Evolutionary conservation across 1,140 invertebrate genomes (phyloP), one percentile per base, ranked within the genome.

Genomic region (Plodia interpunctella): DNA sequence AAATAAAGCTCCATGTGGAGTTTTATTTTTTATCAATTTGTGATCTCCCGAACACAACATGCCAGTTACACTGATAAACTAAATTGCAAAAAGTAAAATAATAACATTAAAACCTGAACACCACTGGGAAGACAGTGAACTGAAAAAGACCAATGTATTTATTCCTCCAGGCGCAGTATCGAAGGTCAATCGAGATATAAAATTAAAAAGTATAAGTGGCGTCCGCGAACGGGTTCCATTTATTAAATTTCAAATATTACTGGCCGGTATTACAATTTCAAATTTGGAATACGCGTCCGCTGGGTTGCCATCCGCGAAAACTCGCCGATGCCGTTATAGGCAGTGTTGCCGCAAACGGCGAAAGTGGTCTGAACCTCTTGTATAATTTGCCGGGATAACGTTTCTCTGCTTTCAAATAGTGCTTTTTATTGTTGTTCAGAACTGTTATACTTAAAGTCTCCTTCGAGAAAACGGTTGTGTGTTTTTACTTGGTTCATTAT

Each of bases 241-340:
- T 83, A 84, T 87, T 85, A 83, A 86, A 87, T 88, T 87, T 88
- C 82, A 87, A 85, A 88, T 88, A 88, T 85, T 80, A 80, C 78
- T 70, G 74, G 74, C 65, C 57, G 63, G 54, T 73, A 88, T 88
- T 88, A 87, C 73, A 84, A 88, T 88, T 88, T 86, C 71, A 88
- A 86, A 88, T 88, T 79, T 70, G 64, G 66, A 66, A 65, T 65
- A 67, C 68, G 70, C 59, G 59, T 44, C 44, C 5, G 51, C 51
- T 53, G 51, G 21, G 51, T 53, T 53, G 51, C 51, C 21, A 53
- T 53, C 51, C 20, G 51, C 51, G 51, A 53, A 51, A 53, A 53
- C 51, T 53, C 19, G 51, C 51, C 19, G 51, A 25, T 53, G 51
- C 51, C 51, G 51, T 53, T 53, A 53, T 53, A 25, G 51, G 51